Conservation (phyloP, 2,113 vertebrate species). For the Coptodon bakossiorum region DNA sequence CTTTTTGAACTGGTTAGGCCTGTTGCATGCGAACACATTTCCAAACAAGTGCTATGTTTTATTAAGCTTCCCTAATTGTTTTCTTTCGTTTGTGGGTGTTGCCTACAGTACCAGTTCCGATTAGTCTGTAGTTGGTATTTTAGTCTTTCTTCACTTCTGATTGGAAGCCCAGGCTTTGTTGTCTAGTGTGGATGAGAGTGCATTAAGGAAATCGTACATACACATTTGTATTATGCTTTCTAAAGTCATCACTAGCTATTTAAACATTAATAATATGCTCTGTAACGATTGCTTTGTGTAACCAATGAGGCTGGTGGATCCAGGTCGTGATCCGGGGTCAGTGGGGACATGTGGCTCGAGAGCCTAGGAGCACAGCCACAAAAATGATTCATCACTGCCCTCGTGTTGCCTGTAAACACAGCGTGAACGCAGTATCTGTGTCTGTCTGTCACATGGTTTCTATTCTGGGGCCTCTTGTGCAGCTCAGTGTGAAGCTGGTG, state of each 20-base stretch:
- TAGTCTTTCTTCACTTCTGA: background rate
- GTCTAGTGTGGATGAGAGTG: background rate
- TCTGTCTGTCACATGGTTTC: constrained; percentile 13
- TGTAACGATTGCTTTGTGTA: background rate
- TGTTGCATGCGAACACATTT: background rate
- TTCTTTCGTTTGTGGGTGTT: background rate
- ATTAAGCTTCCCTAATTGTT: background rate
- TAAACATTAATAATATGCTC: background rate
- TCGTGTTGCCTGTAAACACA: constrained; percentile 5
- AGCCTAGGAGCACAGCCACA: background rate
- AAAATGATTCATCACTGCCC: background rate
- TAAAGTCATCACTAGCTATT: background rate
- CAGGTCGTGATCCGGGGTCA: background rate
- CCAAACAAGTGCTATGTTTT: background rate
- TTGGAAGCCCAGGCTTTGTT: background rate
- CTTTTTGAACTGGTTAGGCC: background rate
- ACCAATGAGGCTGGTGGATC: background rate
- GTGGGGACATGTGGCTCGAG: background rate
- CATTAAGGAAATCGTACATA: background rate
- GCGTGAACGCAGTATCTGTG: background rate
- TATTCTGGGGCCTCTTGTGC: constrained; percentile 7
- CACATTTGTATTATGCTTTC: background rate
- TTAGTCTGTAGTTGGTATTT: background rate
- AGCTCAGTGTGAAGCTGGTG: constrained; percentile 14
- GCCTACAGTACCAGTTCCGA: background rate